phyloP scores from a whole-genome alignment of 2,113 vertebrate species.

The Steatornis caripensis region DNA sequence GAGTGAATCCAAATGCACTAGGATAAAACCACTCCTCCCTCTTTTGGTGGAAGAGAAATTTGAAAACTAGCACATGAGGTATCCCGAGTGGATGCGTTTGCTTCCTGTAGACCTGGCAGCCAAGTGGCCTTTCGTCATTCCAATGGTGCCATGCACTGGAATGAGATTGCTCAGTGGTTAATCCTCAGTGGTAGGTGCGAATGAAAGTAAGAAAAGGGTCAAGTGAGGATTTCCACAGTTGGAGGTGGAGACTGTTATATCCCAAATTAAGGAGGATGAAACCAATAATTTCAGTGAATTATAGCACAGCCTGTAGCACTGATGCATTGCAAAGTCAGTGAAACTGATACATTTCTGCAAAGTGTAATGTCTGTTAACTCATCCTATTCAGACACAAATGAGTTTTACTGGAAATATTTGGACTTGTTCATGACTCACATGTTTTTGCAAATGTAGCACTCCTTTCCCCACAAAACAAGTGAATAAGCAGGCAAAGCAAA shows the following conservation, averaged over 20 bases:
- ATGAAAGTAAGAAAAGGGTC: background rate
- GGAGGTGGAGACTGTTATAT: background rate
- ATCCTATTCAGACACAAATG: background rate
- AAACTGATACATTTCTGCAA: background rate
- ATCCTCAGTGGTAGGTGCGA: background rate
- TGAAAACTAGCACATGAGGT: background rate
- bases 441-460: background rate
- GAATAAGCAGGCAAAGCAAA: background rate
- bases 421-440: background rate
- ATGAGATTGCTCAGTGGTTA: background rate
- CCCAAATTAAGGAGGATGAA: background rate
- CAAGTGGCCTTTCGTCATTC: background rate
- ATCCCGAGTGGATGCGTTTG: background rate
- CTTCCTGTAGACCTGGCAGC: background rate
- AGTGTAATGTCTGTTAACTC: background rate
- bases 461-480: background rate
- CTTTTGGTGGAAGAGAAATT: background rate
- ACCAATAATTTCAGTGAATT: background rate
- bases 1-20: background rate
- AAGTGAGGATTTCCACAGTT: background rate
- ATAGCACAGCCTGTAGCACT: background rate
- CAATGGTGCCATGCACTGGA: background rate
- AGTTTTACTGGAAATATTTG: slow-evolving; percentile 35
- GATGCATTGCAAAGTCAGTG: background rate
- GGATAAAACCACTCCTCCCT: background rate